Evolutionary conservation across 1,140 invertebrate genomes (phyloP).

Genomic region (Vanessa atalanta): DNA sequence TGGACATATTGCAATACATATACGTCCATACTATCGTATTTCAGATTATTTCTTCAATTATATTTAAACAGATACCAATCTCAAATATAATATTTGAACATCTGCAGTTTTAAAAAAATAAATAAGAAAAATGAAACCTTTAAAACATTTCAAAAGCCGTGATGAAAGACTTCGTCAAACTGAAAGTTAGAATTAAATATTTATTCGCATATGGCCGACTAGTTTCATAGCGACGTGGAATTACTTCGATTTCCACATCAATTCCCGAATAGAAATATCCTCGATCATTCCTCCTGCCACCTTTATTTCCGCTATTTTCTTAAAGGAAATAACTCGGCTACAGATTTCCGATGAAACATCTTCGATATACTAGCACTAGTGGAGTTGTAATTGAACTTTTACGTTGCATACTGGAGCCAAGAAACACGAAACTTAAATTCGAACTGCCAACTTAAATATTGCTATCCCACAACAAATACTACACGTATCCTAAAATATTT

Average conservation of each 20-base stretch:
- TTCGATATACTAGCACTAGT: slow-evolving; percentile 27
- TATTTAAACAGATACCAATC: no score
- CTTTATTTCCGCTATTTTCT: slow-evolving; percentile 56
- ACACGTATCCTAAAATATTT: no score
- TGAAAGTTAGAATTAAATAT: slow-evolving; percentile 7
- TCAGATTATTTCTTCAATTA: no score
- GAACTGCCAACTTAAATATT: no score
- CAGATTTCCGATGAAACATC: slow-evolving; percentile 43
- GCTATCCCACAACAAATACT: no score
- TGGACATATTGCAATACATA: no score
- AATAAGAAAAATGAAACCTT: not conserved
- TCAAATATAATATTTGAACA: not conserved
- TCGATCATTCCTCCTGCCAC: slow-evolving; percentile 34
- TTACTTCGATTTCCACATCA: slow-evolving; percentile 35
- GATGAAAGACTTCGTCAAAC: not conserved
- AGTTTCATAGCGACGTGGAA: slow-evolving; percentile 30
- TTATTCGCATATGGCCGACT: slow-evolving; percentile 10
- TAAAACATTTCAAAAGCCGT: not conserved
- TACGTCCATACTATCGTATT: no score
- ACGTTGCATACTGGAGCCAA: not conserved
- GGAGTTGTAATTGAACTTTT: slow-evolving; percentile 26
- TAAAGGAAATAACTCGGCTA: slow-evolving; percentile 52
- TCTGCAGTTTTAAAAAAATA: not conserved
- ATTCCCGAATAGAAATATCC: slow-evolving; percentile 37
- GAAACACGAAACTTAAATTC: not conserved